A percentile compares a stretch with the other conserved stretches of the same genome.
Evolutionary conservation across 2,888 invertebrate genomes (phyloP).

Genomic region (Heteromurus nitidus): DNA sequence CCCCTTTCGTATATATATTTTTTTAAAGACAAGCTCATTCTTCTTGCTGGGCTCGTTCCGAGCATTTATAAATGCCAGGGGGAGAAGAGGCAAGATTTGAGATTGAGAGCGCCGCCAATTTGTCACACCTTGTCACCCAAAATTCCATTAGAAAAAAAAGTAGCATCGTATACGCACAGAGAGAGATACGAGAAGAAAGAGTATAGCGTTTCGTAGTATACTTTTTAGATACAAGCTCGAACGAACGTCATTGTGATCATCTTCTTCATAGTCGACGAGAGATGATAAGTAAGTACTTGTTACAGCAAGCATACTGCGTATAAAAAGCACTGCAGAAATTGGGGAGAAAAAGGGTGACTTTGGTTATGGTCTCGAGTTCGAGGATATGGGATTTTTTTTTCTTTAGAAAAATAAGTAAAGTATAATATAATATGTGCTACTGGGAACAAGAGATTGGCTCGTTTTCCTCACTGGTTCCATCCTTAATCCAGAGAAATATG

Average conservation of each 20-base stretch:
- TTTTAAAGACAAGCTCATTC: constrained; percentile 34
- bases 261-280: too few relatives aligned
- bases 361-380: neutral
- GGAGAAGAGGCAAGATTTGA: constrained; percentile 50
- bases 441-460: neutral
- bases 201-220: too few relatives aligned
- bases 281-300: constrained; percentile 37
- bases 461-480: neutral
- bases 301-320: constrained; percentile 26
- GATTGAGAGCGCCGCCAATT: constrained; percentile 66
- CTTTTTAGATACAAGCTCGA: too few relatives aligned
- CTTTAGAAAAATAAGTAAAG: constrained; percentile 1
- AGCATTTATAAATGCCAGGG: constrained; percentile 70
- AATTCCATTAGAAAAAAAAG: constrained; percentile 69
- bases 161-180: too few relatives aligned
- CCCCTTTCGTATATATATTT: too few relatives aligned
- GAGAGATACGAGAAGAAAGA: too few relatives aligned
- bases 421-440: neutral
- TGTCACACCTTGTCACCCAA: constrained; percentile 69
- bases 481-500: constrained; percentile 47
- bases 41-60: constrained; percentile 42
- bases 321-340: neutral
- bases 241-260: too few relatives aligned
- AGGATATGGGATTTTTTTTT: constrained; percentile 2
- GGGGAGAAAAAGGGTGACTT: constrained; percentile 7